Evolutionary conservation across 92 coral and sea anemone species (phyloP).

Genomic region (Anthopleura xanthogrammica): DNA sequence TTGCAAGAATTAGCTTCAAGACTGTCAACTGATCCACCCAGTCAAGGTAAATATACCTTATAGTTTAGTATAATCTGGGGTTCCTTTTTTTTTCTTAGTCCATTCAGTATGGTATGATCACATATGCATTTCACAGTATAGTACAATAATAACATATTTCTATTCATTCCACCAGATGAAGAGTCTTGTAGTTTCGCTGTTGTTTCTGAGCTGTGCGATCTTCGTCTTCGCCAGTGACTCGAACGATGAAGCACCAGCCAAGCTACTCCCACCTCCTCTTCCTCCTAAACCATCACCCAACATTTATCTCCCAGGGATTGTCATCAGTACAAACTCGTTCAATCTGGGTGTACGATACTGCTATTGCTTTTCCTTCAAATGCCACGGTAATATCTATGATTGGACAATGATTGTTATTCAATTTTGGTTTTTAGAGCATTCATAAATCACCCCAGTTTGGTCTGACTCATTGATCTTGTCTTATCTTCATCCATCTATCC

Average conservation of each 20-base stretch:
- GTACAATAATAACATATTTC: not conserved
- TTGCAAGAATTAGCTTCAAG: not conserved
- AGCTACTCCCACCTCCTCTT: not conserved
- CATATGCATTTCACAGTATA: too few species aligned
- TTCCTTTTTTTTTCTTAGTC: not conserved
- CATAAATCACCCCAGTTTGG: too few species aligned
- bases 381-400: conserved; percentile 6
- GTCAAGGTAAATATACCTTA: not conserved
- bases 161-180: conserved; percentile 15
- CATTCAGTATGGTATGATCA: too few species aligned
- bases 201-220: conserved; percentile 16
- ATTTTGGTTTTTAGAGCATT: not conserved
- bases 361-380: conserved; percentile 12
- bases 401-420: too few species aligned
- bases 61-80: too few species aligned
- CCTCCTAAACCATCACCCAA: not conserved
- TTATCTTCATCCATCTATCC: not conserved
- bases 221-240: conserved; percentile 5
- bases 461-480: too few species aligned
- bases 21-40: not conserved
- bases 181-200: conserved; percentile 5
- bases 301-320: conserved; percentile 22
- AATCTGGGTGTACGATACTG: conserved; percentile 8
- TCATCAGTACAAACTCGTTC: conserved; percentile 4
- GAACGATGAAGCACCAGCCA: too few species aligned